Evolutionary conservation across 2,797 vertebrate species (phyloP).

Genomic region (Lagorchestes hirsutus): DNA sequence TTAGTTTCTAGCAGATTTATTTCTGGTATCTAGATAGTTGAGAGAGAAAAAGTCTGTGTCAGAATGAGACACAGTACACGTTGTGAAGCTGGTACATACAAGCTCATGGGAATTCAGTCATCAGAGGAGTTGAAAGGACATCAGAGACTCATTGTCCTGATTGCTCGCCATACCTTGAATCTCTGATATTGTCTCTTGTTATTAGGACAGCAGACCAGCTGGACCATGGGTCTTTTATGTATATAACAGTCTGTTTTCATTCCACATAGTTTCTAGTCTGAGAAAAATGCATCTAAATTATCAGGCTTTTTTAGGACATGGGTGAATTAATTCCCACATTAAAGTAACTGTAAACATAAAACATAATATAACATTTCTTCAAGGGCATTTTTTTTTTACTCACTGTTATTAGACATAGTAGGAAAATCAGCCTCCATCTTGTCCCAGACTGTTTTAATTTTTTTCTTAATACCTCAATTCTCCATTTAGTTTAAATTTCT

Average conservation of each 20-base stretch:
- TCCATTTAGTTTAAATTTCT: constrained; percentile 28
- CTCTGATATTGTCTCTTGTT: not conserved
- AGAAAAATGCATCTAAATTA: not conserved
- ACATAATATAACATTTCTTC: not conserved
- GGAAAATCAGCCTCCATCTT: not conserved
- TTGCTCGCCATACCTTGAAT: not conserved
- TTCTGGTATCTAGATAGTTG: not conserved
- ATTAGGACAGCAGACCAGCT: not conserved
- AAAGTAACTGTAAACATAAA: rapidly evolving
- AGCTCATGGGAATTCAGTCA: not conserved
- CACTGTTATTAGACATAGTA: not conserved
- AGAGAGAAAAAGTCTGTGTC: not conserved
- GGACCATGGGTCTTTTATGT: not conserved
- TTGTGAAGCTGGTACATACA: not conserved
- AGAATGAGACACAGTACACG: not conserved
- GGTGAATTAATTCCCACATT: not conserved
- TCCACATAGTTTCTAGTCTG: not conserved
- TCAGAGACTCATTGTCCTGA: not conserved
- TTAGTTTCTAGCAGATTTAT: not conserved
- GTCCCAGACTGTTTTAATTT: constrained; percentile 13
- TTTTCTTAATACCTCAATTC: constrained; percentile 29
- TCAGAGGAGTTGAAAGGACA: not conserved
- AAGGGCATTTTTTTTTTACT: not conserved
- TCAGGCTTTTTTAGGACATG: rapidly evolving
- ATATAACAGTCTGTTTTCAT: not conserved